These are phyloP conservation scores for Otolemur garnettii DNA, from an alignment of 2,113 vertebrate genomes.

Conservation along the genomic window DNA sequence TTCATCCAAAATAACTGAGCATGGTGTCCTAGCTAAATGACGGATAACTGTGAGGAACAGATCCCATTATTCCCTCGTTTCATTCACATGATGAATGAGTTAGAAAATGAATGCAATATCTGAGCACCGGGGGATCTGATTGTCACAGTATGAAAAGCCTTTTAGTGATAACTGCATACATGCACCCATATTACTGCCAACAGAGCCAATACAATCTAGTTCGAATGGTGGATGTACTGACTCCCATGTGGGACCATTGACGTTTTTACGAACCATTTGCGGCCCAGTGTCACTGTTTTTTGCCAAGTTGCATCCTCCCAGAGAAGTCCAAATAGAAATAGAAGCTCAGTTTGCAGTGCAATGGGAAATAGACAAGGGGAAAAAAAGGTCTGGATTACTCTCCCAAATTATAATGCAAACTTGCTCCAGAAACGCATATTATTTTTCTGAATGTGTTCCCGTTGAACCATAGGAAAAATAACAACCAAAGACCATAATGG, in stretches of 20 bases:
- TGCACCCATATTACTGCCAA: slow-evolving; percentile 48
- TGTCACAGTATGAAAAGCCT: slow-evolving; percentile 79
- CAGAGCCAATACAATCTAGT: slow-evolving; percentile 44
- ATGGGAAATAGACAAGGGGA: slow-evolving; percentile 48
- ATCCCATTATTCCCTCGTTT: slow-evolving; percentile 68
- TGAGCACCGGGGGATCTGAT: slow-evolving; percentile 62
- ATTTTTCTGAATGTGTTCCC: slow-evolving; percentile 70
- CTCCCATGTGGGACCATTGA: slow-evolving; percentile 47
- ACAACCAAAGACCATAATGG: slow-evolving; percentile 60
- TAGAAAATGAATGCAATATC: slow-evolving; percentile 71
- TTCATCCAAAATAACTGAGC: background rate
- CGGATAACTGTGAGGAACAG: slow-evolving; percentile 36
- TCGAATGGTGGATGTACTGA: slow-evolving; percentile 42
- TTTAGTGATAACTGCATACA: slow-evolving; percentile 63
- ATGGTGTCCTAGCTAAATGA: slow-evolving; percentile 52
- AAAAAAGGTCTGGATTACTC: background rate
- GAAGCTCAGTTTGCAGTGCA: slow-evolving; percentile 40
- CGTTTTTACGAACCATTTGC: slow-evolving; percentile 50
- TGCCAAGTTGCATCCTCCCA: slow-evolving; percentile 59
- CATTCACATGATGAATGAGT: slow-evolving; percentile 73
- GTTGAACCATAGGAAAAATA: slow-evolving; percentile 66
- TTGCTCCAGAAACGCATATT: slow-evolving; percentile 60
- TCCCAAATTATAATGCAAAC: slow-evolving; percentile 70
- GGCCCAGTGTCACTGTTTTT: slow-evolving; percentile 26
- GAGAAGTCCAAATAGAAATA: slow-evolving; percentile 57